Base-by-base conservation (phyloP, 2,113 vertebrate genomes). In the Corythaixoides concolor region DNA sequence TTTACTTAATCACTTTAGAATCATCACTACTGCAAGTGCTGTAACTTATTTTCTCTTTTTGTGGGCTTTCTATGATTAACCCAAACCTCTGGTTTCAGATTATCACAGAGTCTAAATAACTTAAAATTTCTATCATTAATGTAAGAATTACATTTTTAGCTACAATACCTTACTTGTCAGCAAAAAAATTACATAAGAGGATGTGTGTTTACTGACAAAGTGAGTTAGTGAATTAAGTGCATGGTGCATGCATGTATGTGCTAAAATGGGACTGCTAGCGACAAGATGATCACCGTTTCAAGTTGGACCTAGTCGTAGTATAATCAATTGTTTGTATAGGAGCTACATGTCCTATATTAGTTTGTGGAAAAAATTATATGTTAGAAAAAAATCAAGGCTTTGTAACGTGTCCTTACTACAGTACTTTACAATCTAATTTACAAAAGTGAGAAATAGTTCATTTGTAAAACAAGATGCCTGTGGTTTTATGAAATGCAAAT, bases 271-370 rank as follows among this genome's bases (percentile, higher is more conserved):
- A 33, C 32, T 32, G 30, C 53, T 43, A 15, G 30, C 3, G 17
- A 49, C 76, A 67, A 24, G 53, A 22, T 50, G 9, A 43, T 1
- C 33, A 6, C 3, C 2, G 0, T 24, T 69, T 30, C 3, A 41
- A 17, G 47, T 32, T 27, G 75, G 41, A 39, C 41, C 47, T 45
- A 32, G 20, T 41, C 32, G 24, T 6, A 17, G 16, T 39, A 14
- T 35, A 24, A 41, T 24, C 33, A 50, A 1, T 3, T 43, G 7
- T 75, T 89, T 45, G 22, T 60, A 13, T 24, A 1, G 8, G n/a
- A 89, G 59, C 73, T 56, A 6, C 15, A 15, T 21, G 21, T n/a
- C 33, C 28, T 55, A 1, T 33, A 3, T 22, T 64, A 21, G 24
- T 22, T 18, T 68, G n/a, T 35, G 49, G 43, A 45, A 68, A 82